Base-by-base conservation (phyloP, 2,113 vertebrate genomes). In the Pandion haliaetus region DNA sequence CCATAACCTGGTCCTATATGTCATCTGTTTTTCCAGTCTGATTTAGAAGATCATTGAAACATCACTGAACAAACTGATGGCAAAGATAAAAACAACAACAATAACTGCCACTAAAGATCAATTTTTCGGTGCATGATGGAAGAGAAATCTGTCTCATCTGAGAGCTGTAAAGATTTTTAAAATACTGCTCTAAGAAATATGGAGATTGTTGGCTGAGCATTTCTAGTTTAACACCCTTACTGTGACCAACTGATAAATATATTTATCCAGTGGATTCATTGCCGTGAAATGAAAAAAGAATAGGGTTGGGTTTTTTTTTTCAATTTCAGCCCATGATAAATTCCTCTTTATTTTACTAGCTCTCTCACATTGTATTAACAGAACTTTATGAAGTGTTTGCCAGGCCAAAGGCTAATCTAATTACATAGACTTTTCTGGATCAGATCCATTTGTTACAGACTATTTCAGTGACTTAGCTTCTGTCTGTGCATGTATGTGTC, bases 391-490 rank as follows among this genome's bases (percentile, higher is more conserved):
- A 95, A 97, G 77, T 92, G 87, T 95, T 93, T 84, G 67, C 47
- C 21, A 81, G 93, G 93, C 55, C 93, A 97, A 97, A 96, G 91
- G 87, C 70, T 97, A 97, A 98, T 97, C 87, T 97, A 97, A 96
- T 96, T 97, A 95, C 67, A 91, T 24, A 71, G 89, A 65, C 63
- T 91, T 95, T 96, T 96, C 95, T 94, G 94, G 89, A 94, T 93
- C 82, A 70, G 72, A 96, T 97, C 88, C 54, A 79, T 97, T 96
- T 93, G 63, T 94, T 92, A 91, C 73, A 95, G 69, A 81, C 47
- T 90, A 38, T 93, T 96, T 81, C 82, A 96, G 55, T 59, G 76
- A 70, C 65, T 92, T 87, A 50, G 71, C 54, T 94, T 95, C 94
- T 94, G 88, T 82, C 61, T 94, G 62, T 63, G 54, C 12, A 67